Evolutionary conservation across 2,113 vertebrate species (phyloP).

Genomic region (Maccullochella peelii): DNA sequence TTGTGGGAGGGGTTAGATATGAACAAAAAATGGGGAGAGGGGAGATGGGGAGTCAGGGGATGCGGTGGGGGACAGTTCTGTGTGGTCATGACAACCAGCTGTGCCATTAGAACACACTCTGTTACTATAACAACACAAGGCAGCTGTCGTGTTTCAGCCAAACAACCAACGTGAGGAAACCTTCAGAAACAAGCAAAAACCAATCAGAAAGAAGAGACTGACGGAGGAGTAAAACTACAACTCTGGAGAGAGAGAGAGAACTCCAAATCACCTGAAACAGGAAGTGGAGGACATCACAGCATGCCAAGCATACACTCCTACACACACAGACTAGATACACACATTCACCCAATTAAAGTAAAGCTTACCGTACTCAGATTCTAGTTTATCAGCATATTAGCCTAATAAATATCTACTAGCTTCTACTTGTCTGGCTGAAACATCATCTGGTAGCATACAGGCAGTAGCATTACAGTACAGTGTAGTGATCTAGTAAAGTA

Average conservation of each 20-base stretch:
- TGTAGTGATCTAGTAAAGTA: background rate
- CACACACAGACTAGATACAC: conserved; percentile 20
- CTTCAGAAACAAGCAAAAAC: conserved; percentile 57
- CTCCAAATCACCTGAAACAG: conserved; percentile 45
- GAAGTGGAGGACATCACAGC: conserved; percentile 29
- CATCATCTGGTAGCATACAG: conserved; percentile 35
- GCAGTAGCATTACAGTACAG: background rate
- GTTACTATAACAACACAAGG: conserved; percentile 65
- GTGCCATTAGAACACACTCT: conserved; percentile 71
- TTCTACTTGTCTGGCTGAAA: conserved; percentile 63
- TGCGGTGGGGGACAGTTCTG: conserved; percentile 38
- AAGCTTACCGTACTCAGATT: background rate
- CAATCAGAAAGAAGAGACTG: conserved; percentile 34
- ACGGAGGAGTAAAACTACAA: conserved; percentile 21
- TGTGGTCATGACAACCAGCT: conserved; percentile 76
- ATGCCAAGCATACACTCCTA: conserved; percentile 28
- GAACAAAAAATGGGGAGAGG: background rate
- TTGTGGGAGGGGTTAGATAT: conserved; percentile 45
- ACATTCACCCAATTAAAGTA: background rate
- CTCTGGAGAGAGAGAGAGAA: conserved; percentile 24
- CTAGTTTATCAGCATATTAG: background rate
- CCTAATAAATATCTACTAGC: background rate
- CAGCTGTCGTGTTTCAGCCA: conserved; percentile 70
- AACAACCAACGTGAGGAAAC: conserved; percentile 59
- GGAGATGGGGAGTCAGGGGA: background rate